Evolutionary conservation across 2,888 invertebrate species (phyloP), one percentile per base, ranked within the genome.

Genomic region (Stenoptilia bipunctidactyla): DNA sequence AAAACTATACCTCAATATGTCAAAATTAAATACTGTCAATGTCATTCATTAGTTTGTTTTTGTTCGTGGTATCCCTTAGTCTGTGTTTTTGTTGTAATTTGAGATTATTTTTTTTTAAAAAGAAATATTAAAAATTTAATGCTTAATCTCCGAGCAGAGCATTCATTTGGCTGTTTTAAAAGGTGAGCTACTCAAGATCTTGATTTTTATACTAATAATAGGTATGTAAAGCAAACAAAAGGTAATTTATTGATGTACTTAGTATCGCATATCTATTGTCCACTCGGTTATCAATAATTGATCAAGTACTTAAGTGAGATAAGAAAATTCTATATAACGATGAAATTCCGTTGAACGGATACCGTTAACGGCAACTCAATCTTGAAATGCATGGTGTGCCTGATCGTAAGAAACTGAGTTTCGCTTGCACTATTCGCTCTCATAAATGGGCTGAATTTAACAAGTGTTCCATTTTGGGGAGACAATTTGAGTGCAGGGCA

Each of bases 301-400:
- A 56, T 51, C 56, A 61, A 72, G 66, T 69, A 63, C 42, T 3
- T 33, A 34, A 59, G 57, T 45, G 45, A 46, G 82, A 83, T 83
- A 83, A 83, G 71, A 48, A 49, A 44, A 58, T 55, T 57, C 69
- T 83, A 82, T 83, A 73, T 75, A 83, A 75, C 74, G 74, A 46
- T 46, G 61, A 20, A 51, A 49, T 56, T 58, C 61, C 69, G 70
- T 73, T 68, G 53, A 66, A 69, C 74, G 73, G 58, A 56, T 58
- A 61, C 55, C 71, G 74, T 74, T 75, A 73, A 43, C 49, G 43
- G 30, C n/a, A 10, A 30, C 4, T n/a, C 3, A 8, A 8, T 8
- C 12, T 30, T 30, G 30, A 30, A 30, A 30, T 30, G 30, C 9
- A 30, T 30, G 30, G 30, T 30, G 30, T n/a, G 9, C 30, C 12